Percentiles rank a stretch among this genome's conserved stretches.
Evolutionary conservation across 2,113 vertebrate genomes (phyloP).

Genomic region (Saguinus midas): DNA sequence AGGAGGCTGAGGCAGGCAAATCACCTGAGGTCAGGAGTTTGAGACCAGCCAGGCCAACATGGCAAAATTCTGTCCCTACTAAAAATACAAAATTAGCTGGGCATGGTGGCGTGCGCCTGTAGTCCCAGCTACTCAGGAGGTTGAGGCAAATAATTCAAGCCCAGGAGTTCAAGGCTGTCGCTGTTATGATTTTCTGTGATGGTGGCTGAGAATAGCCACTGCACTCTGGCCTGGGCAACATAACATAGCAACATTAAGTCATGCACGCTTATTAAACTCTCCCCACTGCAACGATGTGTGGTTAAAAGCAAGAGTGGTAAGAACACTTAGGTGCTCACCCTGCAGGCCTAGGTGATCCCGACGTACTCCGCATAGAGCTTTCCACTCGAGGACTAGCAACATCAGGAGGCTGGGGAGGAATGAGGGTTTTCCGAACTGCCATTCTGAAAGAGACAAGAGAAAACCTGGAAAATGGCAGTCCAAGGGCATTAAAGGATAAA

Average conservation of each 20-base stretch:
- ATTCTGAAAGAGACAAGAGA: slow-evolving; percentile 84
- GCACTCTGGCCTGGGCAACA: background rate
- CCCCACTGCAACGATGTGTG: background rate
- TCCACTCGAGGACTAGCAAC: slow-evolving; percentile 89
- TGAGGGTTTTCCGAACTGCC: slow-evolving; percentile 95
- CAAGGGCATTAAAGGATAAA: background rate
- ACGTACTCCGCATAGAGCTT: slow-evolving; percentile 87
- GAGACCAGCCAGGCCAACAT: too few relatives aligned
- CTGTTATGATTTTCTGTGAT: too few relatives aligned
- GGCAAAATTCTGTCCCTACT: too few relatives aligned
- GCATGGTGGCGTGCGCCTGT: too few relatives aligned
- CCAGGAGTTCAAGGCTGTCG: background rate
- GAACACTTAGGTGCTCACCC: slow-evolving; percentile 84
- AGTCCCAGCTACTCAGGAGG: background rate
- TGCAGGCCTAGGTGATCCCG: slow-evolving; percentile 94
- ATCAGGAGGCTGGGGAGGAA: slow-evolving; percentile 92
- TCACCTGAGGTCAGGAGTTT: too few relatives aligned
- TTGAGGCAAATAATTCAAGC: too few relatives aligned
- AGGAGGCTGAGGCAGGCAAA: too few relatives aligned
- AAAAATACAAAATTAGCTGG: too few relatives aligned
- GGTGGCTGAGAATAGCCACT: background rate
- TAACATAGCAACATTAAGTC: background rate
- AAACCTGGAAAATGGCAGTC: slow-evolving; percentile 21
- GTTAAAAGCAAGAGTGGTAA: background rate
- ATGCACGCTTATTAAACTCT: background rate